Percentiles rank a stretch among this genome's conserved stretches.
These are phyloP conservation scores for Hypsopygia costalis DNA, from an alignment of 2,888 invertebrate species.

Conservation along the genomic window DNA sequence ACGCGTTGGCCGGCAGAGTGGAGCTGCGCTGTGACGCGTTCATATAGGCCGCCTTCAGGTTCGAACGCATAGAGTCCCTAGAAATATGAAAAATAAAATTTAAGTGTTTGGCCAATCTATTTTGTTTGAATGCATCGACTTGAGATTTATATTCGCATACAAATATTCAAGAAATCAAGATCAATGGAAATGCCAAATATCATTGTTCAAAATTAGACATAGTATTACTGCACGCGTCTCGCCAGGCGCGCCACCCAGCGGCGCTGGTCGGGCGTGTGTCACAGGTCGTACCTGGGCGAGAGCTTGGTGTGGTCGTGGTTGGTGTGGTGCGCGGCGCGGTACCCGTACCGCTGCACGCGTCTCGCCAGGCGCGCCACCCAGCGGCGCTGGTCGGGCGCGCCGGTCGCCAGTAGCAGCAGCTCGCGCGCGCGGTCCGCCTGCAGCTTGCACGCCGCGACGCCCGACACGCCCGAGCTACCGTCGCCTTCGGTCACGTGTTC, in stretches of 20 bases:
- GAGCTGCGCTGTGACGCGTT: slow-evolving; percentile 90
- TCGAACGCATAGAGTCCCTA: slow-evolving; percentile 90
- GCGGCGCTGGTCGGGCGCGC: slow-evolving; percentile 92
- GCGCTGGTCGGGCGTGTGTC: slow-evolving; percentile 93
- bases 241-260: slow-evolving; percentile 95
- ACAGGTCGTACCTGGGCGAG: slow-evolving; percentile 35
- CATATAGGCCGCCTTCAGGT: slow-evolving; percentile 86
- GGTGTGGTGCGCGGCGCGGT: slow-evolving; percentile 91
- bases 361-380: slow-evolving; percentile 96
- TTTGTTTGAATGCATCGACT: no score
- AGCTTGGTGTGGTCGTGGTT: slow-evolving; percentile 85
- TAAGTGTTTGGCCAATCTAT: no score
- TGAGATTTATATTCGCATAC: no score
- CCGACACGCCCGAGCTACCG: slow-evolving; percentile 73
- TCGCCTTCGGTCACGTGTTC: slow-evolving; percentile 92
- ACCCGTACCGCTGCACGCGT: slow-evolving; percentile 95
- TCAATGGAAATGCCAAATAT: no score
- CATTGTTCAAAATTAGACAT: no score
- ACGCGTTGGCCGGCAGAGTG: slow-evolving; percentile 92
- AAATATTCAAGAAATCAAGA: no score
- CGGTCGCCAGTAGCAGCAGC: slow-evolving; percentile 92
- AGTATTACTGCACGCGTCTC: slow-evolving; percentile 94
- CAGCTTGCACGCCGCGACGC: slow-evolving; percentile 97
- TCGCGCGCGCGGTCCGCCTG: slow-evolving; percentile 98
- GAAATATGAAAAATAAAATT: no score